These are phyloP conservation scores for Mus musculus DNA, from an alignment of 2,113 vertebrate species.

Conservation along the genomic window GRCm39 chr2:80240001-80240500, in stretches of 20 bases:
- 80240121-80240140: neutral
- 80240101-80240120: neutral
- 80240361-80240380: neutral
- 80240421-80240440: slow-evolving; percentile 14
- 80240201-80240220: neutral
- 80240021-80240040: neutral
- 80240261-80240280: neutral
- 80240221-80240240: slow-evolving; percentile 3
- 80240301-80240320: slow-evolving; percentile 38
- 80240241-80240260: neutral
- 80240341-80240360: neutral
- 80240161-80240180: neutral
- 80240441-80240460: slow-evolving; percentile 1
- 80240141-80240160: neutral
- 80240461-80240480: slow-evolving; percentile 24
- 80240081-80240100: neutral
- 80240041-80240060: neutral
- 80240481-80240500: neutral
- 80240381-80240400: neutral
- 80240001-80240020: neutral
- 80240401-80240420: neutral
- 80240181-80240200: neutral
- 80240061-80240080: neutral
- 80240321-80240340: slow-evolving; percentile 11
- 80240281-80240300: neutral